Conservation (phyloP, 2,888 invertebrate genomes). For the Crocallis elinguaria region DNA sequence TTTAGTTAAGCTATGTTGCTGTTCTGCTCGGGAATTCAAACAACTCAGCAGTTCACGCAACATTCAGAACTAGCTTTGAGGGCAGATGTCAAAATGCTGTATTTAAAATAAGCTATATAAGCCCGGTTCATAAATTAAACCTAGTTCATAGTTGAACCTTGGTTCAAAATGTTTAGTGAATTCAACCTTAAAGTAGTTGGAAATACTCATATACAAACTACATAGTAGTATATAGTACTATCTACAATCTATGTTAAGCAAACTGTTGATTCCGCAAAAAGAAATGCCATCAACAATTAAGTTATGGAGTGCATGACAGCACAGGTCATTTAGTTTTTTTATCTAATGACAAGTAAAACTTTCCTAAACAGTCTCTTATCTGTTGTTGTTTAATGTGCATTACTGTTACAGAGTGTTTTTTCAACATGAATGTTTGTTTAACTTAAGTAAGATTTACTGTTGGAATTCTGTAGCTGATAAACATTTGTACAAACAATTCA, state of each 20-base stretch:
- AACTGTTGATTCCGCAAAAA: background rate
- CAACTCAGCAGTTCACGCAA: too few species aligned
- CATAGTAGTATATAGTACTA: background rate
- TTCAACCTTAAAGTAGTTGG: too few species aligned
- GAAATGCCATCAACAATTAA: background rate
- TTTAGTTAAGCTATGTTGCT: too few species aligned
- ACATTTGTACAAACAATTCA: too few species aligned
- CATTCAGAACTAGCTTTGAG: too few species aligned
- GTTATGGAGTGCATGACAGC: slow-evolving; percentile 6
- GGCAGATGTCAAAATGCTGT: too few species aligned
- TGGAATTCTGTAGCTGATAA: slow-evolving; percentile 4
- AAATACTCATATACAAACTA: too few species aligned
- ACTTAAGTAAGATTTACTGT: background rate
- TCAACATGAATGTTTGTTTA: slow-evolving; percentile 11
- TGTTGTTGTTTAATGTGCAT: slow-evolving; percentile 1
- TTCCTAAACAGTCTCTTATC: slow-evolving; percentile 6
- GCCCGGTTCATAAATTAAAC: too few species aligned
- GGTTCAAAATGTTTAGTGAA: too few species aligned
- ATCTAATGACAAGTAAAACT: background rate
- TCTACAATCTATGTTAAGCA: background rate
- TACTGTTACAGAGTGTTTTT: background rate
- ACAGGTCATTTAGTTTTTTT: slow-evolving; percentile 1
- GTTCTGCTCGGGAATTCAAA: too few species aligned
- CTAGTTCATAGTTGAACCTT: too few species aligned
- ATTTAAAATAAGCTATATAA: too few species aligned